Conservation (phyloP, 2,113 vertebrate species). For the Bos taurus region ARS-UCD2.0 NC_037343.1:42173501-42174000, state of each 20-base stretch:
- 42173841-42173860: no score
- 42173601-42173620: background rate
- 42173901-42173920: no score
- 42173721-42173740: no score
- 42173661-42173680: background rate
- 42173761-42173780: no score
- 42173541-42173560: background rate
- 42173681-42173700: background rate
- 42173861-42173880: rapidly evolving
- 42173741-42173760: no score
- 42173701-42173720: background rate
- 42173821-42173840: no score
- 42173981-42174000: background rate
- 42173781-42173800: no score
- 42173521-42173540: background rate
- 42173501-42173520: background rate
- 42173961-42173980: background rate
- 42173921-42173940: no score
- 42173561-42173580: background rate
- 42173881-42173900: no score
- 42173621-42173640: background rate
- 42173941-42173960: no score
- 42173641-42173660: background rate
- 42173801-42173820: no score
- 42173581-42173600: background rate